Evolutionary conservation across 2,797 vertebrate species (phyloP), one percentile per base, ranked within the genome.

Genomic region (Bufotes viridis): DNA sequence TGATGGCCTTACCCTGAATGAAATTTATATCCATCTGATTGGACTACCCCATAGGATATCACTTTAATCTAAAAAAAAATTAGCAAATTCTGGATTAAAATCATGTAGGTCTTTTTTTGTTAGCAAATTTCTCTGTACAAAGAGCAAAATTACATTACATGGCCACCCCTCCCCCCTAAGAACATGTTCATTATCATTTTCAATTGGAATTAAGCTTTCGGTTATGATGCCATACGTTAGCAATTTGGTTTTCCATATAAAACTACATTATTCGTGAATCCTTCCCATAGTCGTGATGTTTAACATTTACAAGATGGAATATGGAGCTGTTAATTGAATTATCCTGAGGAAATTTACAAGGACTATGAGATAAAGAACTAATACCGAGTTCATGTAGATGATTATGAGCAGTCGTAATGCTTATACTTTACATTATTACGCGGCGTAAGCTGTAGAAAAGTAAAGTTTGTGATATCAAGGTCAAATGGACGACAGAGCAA

Each of bases 201-300:
- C n/a, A 60, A 82, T 29, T 53, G 86, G 65, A 87, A 87, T 87
- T 53, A 87, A 78, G 49, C n/a, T 87, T 76, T 82, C 26, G n/a
- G 86, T 82, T 83, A 82, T 82, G 70, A 82, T 78, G 55, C 72
- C 72, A 83, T 87, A 82, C 60, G 60, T 83, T 83, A n/a, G 86
- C 72, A 87, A 83, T 83, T 87, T 87, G 80, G 60, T 87, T 83
- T 67, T 58, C 80, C 79, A 87, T 87, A 82, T 87, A 87, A 76
- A 75, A 55, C 14, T 76, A 22, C 81, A 83, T 87, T 87, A 87
- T 78, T 72, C 81, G 69, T 82, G 61, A 87, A 87, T 83, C 83
- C 61, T 78, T 83, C 24, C 80, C 51, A 42, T 82, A 87, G 70
- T 69, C 81, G 65, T 82, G 80, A 82, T 78, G 72, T 78, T 57